phyloP scores from a whole-genome alignment of 1,140 invertebrate species.

The Homalodisca vitripennis region DNA sequence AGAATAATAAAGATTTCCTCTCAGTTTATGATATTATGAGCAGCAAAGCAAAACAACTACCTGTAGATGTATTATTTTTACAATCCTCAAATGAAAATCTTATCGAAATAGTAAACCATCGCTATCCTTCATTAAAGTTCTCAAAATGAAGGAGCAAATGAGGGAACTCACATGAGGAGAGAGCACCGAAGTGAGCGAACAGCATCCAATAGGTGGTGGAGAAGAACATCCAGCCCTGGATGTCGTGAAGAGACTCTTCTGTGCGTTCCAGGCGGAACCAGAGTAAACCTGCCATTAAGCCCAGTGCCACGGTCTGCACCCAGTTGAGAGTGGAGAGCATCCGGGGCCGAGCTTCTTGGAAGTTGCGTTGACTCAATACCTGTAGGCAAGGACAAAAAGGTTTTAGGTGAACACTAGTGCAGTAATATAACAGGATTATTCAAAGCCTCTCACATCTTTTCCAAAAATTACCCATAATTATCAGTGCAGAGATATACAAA shows the following conservation, averaged over 20 bases:
- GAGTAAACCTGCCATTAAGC: constrained; percentile 70
- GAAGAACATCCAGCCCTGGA: constrained; percentile 87
- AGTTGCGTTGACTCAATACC: constrained; percentile 75
- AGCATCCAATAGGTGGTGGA: constrained; percentile 86
- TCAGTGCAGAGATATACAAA: too few species aligned
- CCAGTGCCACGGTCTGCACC: constrained; percentile 74
- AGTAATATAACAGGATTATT: too few species aligned
- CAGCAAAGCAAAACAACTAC: too few species aligned
- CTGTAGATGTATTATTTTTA: neutral
- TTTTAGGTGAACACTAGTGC: too few species aligned
- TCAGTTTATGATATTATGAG: too few species aligned
- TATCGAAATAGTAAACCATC: neutral
- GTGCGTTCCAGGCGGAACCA: constrained; percentile 76
- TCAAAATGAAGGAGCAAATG: neutral
- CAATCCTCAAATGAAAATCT: neutral
- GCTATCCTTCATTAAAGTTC: neutral
- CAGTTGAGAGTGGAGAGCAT: constrained; percentile 82
- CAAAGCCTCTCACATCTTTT: too few species aligned
- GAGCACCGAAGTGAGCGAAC: constrained; percentile 77
- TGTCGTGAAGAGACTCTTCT: constrained; percentile 74
- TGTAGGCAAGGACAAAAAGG: constrained; percentile 40
- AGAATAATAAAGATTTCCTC: too few species aligned
- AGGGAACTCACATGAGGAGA: constrained; percentile 65
- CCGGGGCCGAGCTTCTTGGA: constrained; percentile 71
- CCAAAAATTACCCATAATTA: too few species aligned